Evolutionary conservation across 2,113 vertebrate species (phyloP), one percentile per base, ranked within the genome.

Genomic region (Plestiodon gilberti): DNA sequence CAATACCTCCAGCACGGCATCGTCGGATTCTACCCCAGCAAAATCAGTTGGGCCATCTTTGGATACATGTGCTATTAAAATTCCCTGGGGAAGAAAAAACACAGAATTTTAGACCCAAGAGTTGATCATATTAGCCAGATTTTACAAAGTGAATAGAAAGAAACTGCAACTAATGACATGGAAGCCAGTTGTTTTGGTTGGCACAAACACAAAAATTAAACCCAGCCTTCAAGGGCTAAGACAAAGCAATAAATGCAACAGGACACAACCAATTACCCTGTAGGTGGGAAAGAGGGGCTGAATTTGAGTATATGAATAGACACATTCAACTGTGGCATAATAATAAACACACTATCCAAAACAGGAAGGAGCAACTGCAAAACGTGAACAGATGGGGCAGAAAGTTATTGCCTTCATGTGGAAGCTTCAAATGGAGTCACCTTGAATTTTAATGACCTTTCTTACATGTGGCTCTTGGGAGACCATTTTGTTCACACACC

Each of bases 1-100:
- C 77, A 67, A 55, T 94, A 98, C 96, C 96, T 98, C 97, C 86
- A 97, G 43, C 43, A 92, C 83, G 92, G 93, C 93, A 83, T 97
- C 96, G 93, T 95, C 96, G 86, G 96, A 89, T 81, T 96, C 95
- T 86, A 96, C 4, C 0, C 95, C 96, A 61, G 96, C 94, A 91
- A 96, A 96, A 88, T 97, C 95, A 69, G 96, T 93, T 1, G 95
- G 92, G 6, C 96, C 97, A 80, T 96, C 95, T 92, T 93, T 93
- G 0, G 94, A 95, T 52, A 98, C 95, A 65, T 93, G 90, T 23
- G 97, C 95, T 90, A 96, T 96, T 93, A 97, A 84, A 75, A 96
- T 94, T 18, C 95, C 96, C 96, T 97, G 92, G 84, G 86, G 89
- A 94, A 8, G 43, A 94, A 35, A 92, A 88, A 93, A 91, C 48